Conservation (phyloP, 1,140 invertebrate species). For the Drosophila pseudoobscura region DNA sequence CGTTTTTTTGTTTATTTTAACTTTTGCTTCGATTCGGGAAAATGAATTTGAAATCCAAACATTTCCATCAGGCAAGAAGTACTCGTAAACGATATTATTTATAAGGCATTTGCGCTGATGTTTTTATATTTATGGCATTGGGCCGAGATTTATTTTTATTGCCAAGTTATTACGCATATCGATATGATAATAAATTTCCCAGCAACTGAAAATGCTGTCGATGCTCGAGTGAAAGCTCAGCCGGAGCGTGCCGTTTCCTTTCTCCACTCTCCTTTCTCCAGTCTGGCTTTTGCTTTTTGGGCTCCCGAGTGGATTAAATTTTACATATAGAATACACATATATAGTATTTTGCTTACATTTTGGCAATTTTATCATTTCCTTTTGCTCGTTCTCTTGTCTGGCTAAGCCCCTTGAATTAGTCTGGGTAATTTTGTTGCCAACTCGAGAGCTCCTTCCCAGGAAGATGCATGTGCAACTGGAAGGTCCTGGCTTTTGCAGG, state of each 20-base stretch:
- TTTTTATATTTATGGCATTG: conserved; percentile 80
- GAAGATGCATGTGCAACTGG: conserved; percentile 10
- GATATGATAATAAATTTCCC: conserved; percentile 81
- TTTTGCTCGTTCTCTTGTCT: conserved; percentile 42
- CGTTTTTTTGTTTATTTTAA: conserved; percentile 59
- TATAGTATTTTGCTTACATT: conserved; percentile 60
- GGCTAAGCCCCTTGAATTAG: conserved; percentile 44
- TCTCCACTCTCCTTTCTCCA: conserved; percentile 20
- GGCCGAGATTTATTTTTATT: conserved; percentile 80
- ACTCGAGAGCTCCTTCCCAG: conserved; percentile 54
- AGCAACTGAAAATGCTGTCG: conserved; percentile 42
- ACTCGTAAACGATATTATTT: conserved; percentile 70
- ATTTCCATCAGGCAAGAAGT: conserved; percentile 38
- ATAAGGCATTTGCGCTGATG: conserved; percentile 80
- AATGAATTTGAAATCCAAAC: conserved; percentile 75
- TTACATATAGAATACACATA: conserved; percentile 26
- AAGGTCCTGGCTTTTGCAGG: conserved; percentile 46
- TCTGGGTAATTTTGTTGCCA: conserved; percentile 73
- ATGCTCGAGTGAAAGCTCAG: conserved; percentile 49
- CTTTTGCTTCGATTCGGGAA: conserved; percentile 46
- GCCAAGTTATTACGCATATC: conserved; percentile 82
- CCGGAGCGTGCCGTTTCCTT: conserved; percentile 41
- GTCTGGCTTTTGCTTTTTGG: conserved; percentile 2
- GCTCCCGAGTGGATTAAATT: conserved; percentile 70
- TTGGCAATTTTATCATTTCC: conserved; percentile 51